Evolutionary conservation across 53 echinoderm and acorn worm species (phyloP).

Genomic region (Paelopatides confundens): DNA sequence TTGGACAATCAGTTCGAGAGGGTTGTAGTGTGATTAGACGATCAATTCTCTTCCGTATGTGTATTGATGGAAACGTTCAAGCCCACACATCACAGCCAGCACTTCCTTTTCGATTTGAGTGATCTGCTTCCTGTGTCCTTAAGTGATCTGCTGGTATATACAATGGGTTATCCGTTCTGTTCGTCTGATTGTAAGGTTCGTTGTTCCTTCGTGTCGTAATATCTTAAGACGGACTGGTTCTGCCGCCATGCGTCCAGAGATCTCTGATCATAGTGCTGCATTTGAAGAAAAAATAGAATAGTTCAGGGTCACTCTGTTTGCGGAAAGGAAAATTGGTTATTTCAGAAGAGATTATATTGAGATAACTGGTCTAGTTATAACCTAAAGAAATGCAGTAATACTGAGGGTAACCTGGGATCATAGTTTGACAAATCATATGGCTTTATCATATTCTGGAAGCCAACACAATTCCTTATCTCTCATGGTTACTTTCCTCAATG

Average conservation of each 20-base stretch:
- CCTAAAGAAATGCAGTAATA: too few species aligned
- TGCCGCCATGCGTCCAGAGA: too few species aligned
- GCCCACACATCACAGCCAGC: constrained; percentile 4
- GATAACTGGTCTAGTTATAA: too few species aligned
- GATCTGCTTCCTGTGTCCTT: neutral
- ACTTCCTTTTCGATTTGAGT: constrained; percentile 24
- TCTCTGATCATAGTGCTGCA: too few species aligned
- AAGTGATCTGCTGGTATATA: constrained; percentile 51
- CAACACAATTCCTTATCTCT: neutral
- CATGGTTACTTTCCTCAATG: neutral
- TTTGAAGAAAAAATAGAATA: too few species aligned
- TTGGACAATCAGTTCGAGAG: too few species aligned
- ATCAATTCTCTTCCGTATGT: constrained; percentile 9
- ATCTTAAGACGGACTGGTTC: neutral
- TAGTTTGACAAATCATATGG: neutral
- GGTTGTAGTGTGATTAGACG: constrained; percentile 38
- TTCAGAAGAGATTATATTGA: too few species aligned
- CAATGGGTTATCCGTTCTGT: constrained; percentile 49
- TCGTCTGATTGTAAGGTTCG: constrained; percentile 40
- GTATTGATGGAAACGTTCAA: constrained; percentile 59
- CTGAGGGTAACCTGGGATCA: too few species aligned
- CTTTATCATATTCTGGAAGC: neutral
- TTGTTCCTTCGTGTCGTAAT: neutral
- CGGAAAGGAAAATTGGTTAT: too few species aligned
- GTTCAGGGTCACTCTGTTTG: too few species aligned